Base-by-base conservation (phyloP, 1,140 invertebrate genomes). In the Euglossa dilemma region DNA sequence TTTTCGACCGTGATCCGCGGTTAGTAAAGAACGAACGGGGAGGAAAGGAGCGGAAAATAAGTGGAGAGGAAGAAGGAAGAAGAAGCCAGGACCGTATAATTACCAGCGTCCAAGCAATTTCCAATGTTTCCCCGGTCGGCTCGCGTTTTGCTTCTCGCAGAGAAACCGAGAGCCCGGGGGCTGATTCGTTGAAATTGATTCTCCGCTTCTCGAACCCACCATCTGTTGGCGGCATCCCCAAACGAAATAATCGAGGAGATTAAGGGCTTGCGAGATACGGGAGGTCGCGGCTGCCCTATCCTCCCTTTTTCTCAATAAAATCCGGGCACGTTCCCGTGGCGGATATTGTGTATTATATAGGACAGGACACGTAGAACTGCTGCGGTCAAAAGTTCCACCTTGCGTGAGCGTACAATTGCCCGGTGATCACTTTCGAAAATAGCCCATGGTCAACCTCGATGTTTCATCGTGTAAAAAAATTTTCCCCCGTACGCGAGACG, bases 181-280 rank as follows among this genome's bases (percentile, higher is more conserved):
- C 86, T 85, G 87, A 88, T 88, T 87, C 87, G 72, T 64, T 79
- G 87, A 85, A 88, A 88, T 88, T 88, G 87, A 88, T 88, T 88
- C 87, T 85, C 63, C 77, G 83, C 63, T 52, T 76, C 71, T 59
- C 69, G 69, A 85, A 85, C 85, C 83, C 71, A 83, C 87, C 87
- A 88, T 88, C 87, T 88, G 87, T 87, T 87, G 83, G 87, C 87
- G 87, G 87, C 87, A 88, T 88, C 86, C 87, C 86, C 86, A 85
- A 88, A 88, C 87, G 86, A 88, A 88, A 88, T 88, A 87, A 87
- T 88, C 87, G 87, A 72, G 83, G 71, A 88, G 87, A 88, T 88
- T 88, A 88, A 83, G 86, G 87, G 59, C 77, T 74, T 72, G 85
- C 73, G 67, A 75, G 76, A 74, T 23, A 59, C 63, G 77, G 70